Evolutionary conservation across 2,888 invertebrate species (phyloP).

Genomic region (Agrotis segetum): DNA sequence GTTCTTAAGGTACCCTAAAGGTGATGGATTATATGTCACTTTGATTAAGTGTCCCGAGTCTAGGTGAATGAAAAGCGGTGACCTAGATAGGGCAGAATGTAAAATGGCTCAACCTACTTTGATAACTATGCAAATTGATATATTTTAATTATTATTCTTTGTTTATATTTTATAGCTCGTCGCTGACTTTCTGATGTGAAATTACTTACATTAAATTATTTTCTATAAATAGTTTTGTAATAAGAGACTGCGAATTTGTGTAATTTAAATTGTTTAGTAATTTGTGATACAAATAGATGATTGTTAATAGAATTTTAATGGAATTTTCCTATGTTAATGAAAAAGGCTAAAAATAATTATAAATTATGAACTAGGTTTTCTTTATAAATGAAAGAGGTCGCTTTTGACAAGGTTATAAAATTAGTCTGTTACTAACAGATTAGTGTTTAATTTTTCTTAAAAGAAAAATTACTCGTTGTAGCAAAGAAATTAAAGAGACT

Average conservation of each 20-base stretch:
- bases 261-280: background rate
- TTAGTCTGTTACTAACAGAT: background rate
- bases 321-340: background rate
- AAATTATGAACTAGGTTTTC: background rate
- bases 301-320: background rate
- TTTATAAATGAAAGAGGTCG: background rate
- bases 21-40: slow-evolving; percentile 79
- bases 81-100: slow-evolving; percentile 37
- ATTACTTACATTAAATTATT: background rate
- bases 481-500: too few relatives aligned
- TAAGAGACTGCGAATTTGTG: background rate
- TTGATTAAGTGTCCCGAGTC: slow-evolving; percentile 68
- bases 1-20: slow-evolving; percentile 65
- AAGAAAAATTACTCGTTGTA: background rate
- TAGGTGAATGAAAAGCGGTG: slow-evolving; percentile 59
- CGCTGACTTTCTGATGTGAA: slow-evolving; percentile 4
- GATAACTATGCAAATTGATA: slow-evolving; percentile 65
- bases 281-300: background rate
- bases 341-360: background rate
- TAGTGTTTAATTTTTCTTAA: background rate
- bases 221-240: slow-evolving; percentile 4
- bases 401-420: background rate
- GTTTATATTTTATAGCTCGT: slow-evolving; percentile 29
- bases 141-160: slow-evolving; percentile 42
- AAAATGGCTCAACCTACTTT: slow-evolving; percentile 50